Conservation (phyloP, 2,797 vertebrate species). For the Hippopotamyrus pictus region DNA sequence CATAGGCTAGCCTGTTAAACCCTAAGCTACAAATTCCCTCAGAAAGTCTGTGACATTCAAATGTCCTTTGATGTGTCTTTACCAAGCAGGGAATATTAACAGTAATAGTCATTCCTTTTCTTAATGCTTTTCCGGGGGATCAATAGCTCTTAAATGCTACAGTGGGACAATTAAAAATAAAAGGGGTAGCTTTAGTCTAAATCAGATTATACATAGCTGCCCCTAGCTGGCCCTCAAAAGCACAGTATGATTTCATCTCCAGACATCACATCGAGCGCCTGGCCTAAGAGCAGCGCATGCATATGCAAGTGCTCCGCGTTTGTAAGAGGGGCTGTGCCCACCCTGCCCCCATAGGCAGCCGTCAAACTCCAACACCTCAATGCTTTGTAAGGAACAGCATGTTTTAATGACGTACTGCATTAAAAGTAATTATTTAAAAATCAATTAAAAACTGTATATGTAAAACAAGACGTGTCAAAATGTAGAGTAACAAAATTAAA, state of each 20-base stretch:
- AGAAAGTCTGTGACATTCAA: constrained; percentile 99
- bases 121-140: constrained; percentile 94
- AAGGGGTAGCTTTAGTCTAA: constrained; percentile 82
- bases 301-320: constrained; percentile 66
- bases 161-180: constrained; percentile 99
- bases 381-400: not conserved
- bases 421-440: not conserved
- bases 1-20: constrained; percentile 87
- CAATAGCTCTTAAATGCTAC: constrained; percentile 99
- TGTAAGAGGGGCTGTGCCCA: constrained; percentile 37
- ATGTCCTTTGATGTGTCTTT: constrained; percentile 99
- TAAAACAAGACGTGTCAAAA: not conserved
- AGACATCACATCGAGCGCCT: constrained; percentile 62
- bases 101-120: constrained; percentile 97
- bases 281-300: constrained; percentile 59
- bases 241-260: constrained; percentile 70
- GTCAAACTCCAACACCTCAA: not conserved
- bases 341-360: not conserved
- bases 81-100: constrained; percentile 97
- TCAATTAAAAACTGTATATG: not conserved
- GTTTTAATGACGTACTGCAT: not conserved
- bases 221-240: constrained; percentile 74
- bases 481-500: not conserved
- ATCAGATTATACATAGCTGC: constrained; percentile 73
- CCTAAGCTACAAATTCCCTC: constrained; percentile 92